phyloP scores from a whole-genome alignment of 2,113 vertebrate genomes.

The Cryptotis parvus region DNA sequence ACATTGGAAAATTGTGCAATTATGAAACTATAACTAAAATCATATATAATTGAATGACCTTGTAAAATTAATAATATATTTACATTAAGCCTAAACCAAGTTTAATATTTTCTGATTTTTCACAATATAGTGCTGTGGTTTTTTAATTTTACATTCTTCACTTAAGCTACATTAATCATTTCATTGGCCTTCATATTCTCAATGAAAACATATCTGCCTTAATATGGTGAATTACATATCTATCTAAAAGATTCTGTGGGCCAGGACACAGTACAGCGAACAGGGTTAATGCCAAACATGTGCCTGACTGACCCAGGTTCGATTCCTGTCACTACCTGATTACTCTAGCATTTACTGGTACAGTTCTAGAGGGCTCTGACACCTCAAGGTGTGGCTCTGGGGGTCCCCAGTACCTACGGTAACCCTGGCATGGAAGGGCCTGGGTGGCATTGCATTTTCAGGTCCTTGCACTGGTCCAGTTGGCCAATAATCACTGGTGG shows the following conservation, averaged over 20 bases:
- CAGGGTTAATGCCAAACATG: too few relatives aligned
- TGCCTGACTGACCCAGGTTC: too few relatives aligned
- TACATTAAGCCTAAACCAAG: neutral
- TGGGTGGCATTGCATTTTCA: too few relatives aligned
- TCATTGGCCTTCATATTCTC: neutral
- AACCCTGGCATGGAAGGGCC: too few relatives aligned
- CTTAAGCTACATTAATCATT: constrained; percentile 21
- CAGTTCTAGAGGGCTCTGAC: too few relatives aligned
- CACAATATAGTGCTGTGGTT: neutral
- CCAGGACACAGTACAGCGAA: too few relatives aligned
- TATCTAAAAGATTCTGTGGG: neutral
- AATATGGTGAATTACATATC: neutral
- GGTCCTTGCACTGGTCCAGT: too few relatives aligned
- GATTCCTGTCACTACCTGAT: too few relatives aligned
- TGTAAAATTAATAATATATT: constrained; percentile 28
- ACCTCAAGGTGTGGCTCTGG: too few relatives aligned
- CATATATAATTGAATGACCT: constrained; percentile 20
- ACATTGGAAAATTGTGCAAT: constrained; percentile 19
- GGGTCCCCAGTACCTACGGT: too few relatives aligned
- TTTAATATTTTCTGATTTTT: constrained; percentile 37
- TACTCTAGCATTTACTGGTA: too few relatives aligned
- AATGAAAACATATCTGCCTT: neutral
- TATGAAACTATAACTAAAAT: neutral
- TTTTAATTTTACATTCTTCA: constrained; percentile 9
- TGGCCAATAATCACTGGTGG: too few relatives aligned